Base-by-base conservation (phyloP, 2,797 vertebrate species). In the Lophius americanus region DNA sequence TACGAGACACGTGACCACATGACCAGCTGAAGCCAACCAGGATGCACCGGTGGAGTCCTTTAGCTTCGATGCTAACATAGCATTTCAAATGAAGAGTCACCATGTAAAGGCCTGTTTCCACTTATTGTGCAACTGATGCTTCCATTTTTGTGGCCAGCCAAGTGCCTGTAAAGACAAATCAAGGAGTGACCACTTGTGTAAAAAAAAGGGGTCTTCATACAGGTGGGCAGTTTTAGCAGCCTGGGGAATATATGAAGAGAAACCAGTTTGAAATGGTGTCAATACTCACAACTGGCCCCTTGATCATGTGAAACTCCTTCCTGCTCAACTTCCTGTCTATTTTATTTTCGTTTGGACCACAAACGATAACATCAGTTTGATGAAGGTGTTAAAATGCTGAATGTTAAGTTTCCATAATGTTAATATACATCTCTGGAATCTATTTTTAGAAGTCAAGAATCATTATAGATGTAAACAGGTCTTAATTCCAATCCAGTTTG, bases 81-180 rank as follows among this genome's bases (percentile, higher is more conserved):
- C 37, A 6, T 61, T 67, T 67, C 38, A 44, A 41, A 38, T n/a
- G 9, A 35, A 56, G 51, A 51, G 51, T 60, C 38, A 11, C 8
- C 51, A 32, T 42, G 23, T 5, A 23, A 38, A 60, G 14, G 9
- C 60, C 36, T 1, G 39, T 50, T 62, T 48, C 35, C 3, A 2
- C 60, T 47, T 4, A 2, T 8, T 14, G 51, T 60, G 8, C 12
- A n/a, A 5, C 43, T 44, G 46, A 77, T 51, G 61, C 67, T 72
- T 77, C 70, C 66, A 37, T 51, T 58, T 23, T 32, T 42, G 37
- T 6, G 43, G 64, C 62, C 70, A 61, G n/a, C 52, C 62, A 81
- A 76, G 74, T 77, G 78, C 78, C 75, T 81, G 67, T 32, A 1
- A 37, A 44, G 51, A 61, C 47, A 53, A 62, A 58, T 7, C 38